These are phyloP conservation scores for Sciurus niger DNA, from an alignment of 2,113 vertebrate species.

Conservation along the genomic window DNA sequence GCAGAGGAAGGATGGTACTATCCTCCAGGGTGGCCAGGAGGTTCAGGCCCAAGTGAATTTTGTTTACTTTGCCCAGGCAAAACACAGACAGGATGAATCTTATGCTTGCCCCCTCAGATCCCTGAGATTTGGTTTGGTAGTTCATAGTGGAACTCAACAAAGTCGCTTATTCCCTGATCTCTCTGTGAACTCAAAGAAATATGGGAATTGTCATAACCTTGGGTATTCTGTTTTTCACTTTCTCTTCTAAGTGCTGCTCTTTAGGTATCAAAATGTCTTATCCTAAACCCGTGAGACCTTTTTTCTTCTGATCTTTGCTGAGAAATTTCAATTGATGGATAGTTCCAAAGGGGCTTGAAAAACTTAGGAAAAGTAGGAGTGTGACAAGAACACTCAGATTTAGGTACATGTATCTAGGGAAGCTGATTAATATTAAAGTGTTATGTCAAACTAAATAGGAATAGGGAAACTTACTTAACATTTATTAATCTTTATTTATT, in stretches of 20 bases:
- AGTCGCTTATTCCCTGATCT: background rate
- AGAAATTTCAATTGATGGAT: conserved; percentile 56
- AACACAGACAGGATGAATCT: background rate
- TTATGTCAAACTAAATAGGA: conserved; percentile 57
- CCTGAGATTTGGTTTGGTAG: background rate
- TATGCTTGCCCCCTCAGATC: background rate
- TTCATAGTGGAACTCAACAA: background rate
- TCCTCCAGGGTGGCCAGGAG: background rate
- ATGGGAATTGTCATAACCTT: conserved; percentile 27
- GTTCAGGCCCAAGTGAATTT: background rate
- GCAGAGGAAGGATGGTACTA: too few relatives aligned
- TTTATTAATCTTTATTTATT: conserved; percentile 88
- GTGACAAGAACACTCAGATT: conserved; percentile 55
- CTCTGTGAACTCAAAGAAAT: background rate
- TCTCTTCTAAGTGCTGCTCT: background rate
- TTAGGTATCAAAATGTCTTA: background rate
- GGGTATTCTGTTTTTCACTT: background rate
- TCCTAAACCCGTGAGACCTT: background rate
- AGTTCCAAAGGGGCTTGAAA: conserved; percentile 6
- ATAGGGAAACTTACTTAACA: conserved; percentile 75
- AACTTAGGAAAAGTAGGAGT: background rate
- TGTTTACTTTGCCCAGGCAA: background rate
- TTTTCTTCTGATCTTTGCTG: conserved; percentile 26
- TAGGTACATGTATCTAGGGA: conserved; percentile 66
- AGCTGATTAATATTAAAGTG: background rate